Evolutionary conservation across 1,140 invertebrate genomes (phyloP).

Genomic region (Drosophila micromelanica): DNA sequence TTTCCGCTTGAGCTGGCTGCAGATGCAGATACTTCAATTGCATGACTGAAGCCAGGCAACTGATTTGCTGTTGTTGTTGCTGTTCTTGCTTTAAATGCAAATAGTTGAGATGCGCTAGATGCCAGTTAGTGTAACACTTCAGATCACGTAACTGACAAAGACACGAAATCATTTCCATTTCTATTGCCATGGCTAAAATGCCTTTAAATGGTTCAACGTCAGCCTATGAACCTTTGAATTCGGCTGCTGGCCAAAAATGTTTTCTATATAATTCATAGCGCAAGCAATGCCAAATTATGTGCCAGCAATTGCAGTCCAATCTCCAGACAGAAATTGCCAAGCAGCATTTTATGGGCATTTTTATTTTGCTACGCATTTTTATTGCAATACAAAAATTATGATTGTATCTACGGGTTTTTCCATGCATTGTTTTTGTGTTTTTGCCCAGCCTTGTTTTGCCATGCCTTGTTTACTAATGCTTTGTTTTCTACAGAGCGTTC

Average conservation of each 20-base stretch:
- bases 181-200: slow-evolving; percentile 55
- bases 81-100: slow-evolving; percentile 4
- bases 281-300: slow-evolving; percentile 62
- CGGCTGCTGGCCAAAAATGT: slow-evolving; percentile 36
- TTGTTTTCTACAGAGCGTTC: slow-evolving; percentile 13
- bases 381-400: slow-evolving; percentile 69
- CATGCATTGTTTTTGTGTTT: slow-evolving; percentile 32
- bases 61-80: not conserved
- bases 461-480: slow-evolving; percentile 27
- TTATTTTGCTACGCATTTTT: slow-evolving; percentile 76
- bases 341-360: slow-evolving; percentile 67
- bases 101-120: not conserved
- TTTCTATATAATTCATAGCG: slow-evolving; percentile 70
- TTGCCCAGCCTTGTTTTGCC: not conserved
- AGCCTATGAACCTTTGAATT: not conserved
- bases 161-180: slow-evolving; percentile 73
- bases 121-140: slow-evolving; percentile 28
- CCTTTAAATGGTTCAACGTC: slow-evolving; percentile 46
- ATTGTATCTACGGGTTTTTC: slow-evolving; percentile 48
- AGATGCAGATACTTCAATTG: slow-evolving; percentile 11
- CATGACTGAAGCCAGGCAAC: not conserved
- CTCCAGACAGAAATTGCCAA: slow-evolving; percentile 51
- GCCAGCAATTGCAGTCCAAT: slow-evolving; percentile 65
- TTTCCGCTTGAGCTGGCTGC: slow-evolving; percentile 18
- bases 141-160: slow-evolving; percentile 75